These are phyloP conservation scores for Epinotia demarniana DNA, from an alignment of 2,888 invertebrate species.

Conservation along the genomic window DNA sequence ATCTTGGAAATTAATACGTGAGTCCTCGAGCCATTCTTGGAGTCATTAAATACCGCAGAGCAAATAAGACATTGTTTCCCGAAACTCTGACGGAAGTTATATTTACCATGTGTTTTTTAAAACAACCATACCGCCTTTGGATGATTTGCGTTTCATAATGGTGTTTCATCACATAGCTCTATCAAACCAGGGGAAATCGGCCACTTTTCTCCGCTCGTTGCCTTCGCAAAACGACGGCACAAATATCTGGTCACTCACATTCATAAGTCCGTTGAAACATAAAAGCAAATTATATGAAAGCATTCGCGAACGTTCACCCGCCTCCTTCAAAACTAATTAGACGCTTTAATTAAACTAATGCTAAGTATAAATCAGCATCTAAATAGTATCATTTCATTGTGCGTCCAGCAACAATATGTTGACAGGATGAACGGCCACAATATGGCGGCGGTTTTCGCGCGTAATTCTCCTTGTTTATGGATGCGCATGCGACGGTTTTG, in stretches of 20 bases:
- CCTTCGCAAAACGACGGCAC: slow-evolving; percentile 26
- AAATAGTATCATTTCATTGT: slow-evolving; percentile 79
- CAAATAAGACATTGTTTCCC: slow-evolving; percentile 62
- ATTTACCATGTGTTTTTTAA: slow-evolving; percentile 55
- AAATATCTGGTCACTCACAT: slow-evolving; percentile 33
- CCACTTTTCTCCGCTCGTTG: slow-evolving; percentile 32
- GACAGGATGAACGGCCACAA: slow-evolving; percentile 82
- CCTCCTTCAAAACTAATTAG: slow-evolving; percentile 70
- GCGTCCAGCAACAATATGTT: slow-evolving; percentile 80
- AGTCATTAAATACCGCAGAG: slow-evolving; percentile 73
- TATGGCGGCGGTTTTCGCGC: slow-evolving; percentile 78
- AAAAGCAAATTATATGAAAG: slow-evolving; percentile 37
- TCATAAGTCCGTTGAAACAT: slow-evolving; percentile 39
- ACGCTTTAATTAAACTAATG: slow-evolving; percentile 80
- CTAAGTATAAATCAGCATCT: slow-evolving; percentile 76
- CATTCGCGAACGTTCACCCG: slow-evolving; percentile 31
- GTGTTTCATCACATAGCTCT: slow-evolving; percentile 16
- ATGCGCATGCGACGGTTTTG: slow-evolving; percentile 77
- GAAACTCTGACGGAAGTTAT: slow-evolving; percentile 55
- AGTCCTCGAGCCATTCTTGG: slow-evolving; percentile 64
- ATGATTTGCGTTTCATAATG: slow-evolving; percentile 10
- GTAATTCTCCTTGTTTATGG: slow-evolving; percentile 79
- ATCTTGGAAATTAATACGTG: slow-evolving; percentile 76
- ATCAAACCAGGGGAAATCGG: slow-evolving; percentile 21
- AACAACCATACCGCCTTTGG: background rate